phyloP scores from a whole-genome alignment of 1,140 invertebrate genomes.

The Triops longicaudatus region DNA sequence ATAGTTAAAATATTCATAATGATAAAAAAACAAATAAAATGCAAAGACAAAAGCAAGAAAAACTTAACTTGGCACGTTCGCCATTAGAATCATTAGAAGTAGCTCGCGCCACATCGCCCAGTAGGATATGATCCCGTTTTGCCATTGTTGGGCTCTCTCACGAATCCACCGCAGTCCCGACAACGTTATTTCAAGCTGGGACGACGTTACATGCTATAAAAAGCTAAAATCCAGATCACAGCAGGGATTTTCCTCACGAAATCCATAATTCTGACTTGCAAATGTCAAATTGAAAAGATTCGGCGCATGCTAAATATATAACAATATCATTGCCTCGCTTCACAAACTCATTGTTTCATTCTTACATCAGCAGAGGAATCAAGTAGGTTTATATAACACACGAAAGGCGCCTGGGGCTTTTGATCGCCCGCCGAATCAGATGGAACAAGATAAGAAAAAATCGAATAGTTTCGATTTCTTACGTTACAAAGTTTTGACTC shows the following conservation, averaged over 20 bases:
- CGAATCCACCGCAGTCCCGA: neutral
- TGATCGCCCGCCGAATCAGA: neutral
- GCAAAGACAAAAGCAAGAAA: neutral
- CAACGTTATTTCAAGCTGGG: neutral
- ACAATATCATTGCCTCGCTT: no score
- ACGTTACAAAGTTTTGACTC: neutral
- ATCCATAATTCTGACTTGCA: neutral
- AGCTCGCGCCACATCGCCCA: neutral
- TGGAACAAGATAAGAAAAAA: neutral
- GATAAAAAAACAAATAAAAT: neutral
- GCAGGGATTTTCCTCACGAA: constrained; percentile 4
- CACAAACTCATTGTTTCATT: no score
- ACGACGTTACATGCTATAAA: neutral
- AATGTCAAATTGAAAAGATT: neutral
- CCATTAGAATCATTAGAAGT: constrained; percentile 2
- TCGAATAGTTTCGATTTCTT: neutral
- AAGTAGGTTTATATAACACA: neutral
- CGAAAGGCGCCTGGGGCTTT: neutral
- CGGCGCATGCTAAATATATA: no score
- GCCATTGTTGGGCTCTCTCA: constrained; percentile 1
- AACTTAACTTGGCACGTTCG: neutral
- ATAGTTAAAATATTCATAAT: no score
- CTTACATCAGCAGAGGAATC: neutral
- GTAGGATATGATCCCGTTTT: constrained; percentile 6
- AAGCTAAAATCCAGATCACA: constrained; percentile 3